Evolutionary conservation across 1,140 invertebrate genomes (phyloP).

Genomic region (Tetramorium simillimum): DNA sequence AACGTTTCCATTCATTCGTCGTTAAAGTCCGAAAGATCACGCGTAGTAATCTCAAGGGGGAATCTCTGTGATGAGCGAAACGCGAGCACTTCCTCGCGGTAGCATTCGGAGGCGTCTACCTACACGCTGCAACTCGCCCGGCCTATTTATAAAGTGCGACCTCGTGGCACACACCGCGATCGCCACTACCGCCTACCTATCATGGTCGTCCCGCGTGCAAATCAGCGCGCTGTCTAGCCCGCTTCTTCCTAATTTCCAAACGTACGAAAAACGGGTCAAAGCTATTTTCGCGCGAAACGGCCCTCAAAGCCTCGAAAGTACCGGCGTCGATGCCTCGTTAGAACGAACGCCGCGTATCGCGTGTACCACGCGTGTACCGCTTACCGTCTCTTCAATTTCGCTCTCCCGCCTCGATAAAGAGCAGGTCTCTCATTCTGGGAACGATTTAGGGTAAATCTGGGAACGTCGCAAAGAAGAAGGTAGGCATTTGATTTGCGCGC

Average conservation of each 20-base stretch:
- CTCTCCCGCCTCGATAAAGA: background rate
- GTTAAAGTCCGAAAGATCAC: background rate
- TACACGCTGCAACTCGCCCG: conserved; percentile 56
- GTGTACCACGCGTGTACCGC: background rate
- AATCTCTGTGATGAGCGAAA: conserved; percentile 32
- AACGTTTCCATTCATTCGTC: background rate
- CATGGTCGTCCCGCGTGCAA: conserved; percentile 72
- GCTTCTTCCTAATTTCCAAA: conserved; percentile 71
- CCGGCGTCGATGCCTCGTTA: conserved; percentile 10
- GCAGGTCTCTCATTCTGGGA: background rate
- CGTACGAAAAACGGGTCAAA: conserved; percentile 70
- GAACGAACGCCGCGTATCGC: conserved; percentile 2
- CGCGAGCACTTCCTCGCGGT: conserved; percentile 59
- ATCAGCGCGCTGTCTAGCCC: conserved; percentile 57
- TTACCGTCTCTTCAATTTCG: background rate
- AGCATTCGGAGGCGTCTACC: conserved; percentile 31
- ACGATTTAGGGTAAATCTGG: no score
- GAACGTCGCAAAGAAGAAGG: conserved; percentile 12
- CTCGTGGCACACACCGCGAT: conserved; percentile 60
- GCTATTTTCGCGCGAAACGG: conserved; percentile 72
- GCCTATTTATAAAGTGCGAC: conserved; percentile 71
- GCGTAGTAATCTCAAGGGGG: conserved; percentile 36
- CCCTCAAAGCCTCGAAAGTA: conserved; percentile 61
- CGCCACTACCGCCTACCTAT: conserved; percentile 64
- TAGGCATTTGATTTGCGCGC: background rate